Base-by-base conservation (phyloP, 2,888 invertebrate genomes). In the Drosophila neutralis region DNA sequence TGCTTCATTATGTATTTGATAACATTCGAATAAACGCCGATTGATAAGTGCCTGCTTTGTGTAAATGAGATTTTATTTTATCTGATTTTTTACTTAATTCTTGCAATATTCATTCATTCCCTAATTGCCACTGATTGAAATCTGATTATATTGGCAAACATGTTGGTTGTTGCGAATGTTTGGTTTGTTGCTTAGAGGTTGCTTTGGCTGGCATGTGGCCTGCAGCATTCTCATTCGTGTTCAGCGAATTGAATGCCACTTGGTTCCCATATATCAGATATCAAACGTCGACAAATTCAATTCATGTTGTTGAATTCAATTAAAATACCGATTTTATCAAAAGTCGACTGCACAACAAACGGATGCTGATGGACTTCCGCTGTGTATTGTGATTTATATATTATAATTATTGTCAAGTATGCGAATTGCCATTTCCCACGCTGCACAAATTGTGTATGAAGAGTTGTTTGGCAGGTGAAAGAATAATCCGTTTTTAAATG, bases 301-400 rank as follows among this genome's bases (percentile, higher is more conserved):
- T 80, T 78, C 71, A 65, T 77, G 75, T 76, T 77, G 75, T 76
- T 80, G 76, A 89, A 85, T 86, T 87, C 63, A 86, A 86, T 86
- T 81, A 77, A 87, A 78, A 72, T 78, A 70, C 60, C 73, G 85
- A 87, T 87, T 67, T 75, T 87, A 86, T 89, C 89, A 69, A 60
- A 61, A 74, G 54, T 61, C 56, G 52, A 49, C 21, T 54, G 21
- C 49, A 21, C 27, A 48, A 27, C 11, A 10, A 7, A 21, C 24
- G 24, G 15, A 11, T 18, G 24, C 58, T 40, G 27, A 45, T 24
- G 15, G 8, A 13, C 24, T 36, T 27, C 21, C 27, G 18, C 18
- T n/a, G 38, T 18, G 51, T 21, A 21, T 13, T 27, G n/a, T 13
- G 5, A 29, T 33, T 36, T 13, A 11, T 21, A 52, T 61, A 8